Percentiles rank a stretch among this genome's conserved stretches.
These are phyloP conservation scores for Leucophenga varia DNA, from an alignment of 1,140 invertebrate genomes.

Conservation along the genomic window DNA sequence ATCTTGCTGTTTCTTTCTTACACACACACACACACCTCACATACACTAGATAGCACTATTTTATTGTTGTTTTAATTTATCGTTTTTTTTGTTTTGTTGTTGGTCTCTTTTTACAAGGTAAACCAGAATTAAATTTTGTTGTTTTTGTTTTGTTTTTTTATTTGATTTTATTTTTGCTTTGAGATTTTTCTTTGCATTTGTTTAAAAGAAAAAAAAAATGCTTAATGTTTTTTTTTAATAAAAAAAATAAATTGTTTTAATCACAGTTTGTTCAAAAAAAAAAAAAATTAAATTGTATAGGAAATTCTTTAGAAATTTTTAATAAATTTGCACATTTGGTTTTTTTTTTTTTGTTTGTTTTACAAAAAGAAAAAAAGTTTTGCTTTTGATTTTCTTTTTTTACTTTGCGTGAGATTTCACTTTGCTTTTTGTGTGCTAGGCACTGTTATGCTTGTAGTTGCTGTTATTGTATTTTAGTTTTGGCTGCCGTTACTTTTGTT, in stretches of 20 bases:
- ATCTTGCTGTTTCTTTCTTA: not conserved
- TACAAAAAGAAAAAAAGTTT: no score
- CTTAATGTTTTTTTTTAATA: constrained; percentile 2
- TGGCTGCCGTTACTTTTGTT: constrained; percentile 22
- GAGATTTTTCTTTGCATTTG: constrained; percentile 1
- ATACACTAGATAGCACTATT: constrained; percentile 16
- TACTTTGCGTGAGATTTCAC: constrained; percentile 42
- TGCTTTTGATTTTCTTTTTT: no score
- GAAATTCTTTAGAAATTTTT: no score
- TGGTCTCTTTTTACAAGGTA: not conserved
- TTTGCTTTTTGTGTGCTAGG: no score
- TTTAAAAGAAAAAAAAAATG: no score
- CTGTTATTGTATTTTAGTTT: not conserved
- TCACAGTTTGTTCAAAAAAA: no score
- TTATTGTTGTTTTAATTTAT: constrained; percentile 4
- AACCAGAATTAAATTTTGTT: no score
- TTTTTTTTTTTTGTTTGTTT: no score
- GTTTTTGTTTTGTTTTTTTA: constrained; percentile 8
- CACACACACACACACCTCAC: constrained; percentile 8
- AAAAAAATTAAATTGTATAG: no score
- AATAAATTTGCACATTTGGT: no score
- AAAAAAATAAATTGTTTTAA: constrained; percentile 10
- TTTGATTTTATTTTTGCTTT: not conserved
- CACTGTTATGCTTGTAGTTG: not conserved
- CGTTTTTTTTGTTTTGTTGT: not conserved